Percentiles rank a stretch among this genome's conserved stretches.
phyloP scores from a whole-genome alignment of 2,888 invertebrate genomes.

The Sarcophaga rosellei region DNA sequence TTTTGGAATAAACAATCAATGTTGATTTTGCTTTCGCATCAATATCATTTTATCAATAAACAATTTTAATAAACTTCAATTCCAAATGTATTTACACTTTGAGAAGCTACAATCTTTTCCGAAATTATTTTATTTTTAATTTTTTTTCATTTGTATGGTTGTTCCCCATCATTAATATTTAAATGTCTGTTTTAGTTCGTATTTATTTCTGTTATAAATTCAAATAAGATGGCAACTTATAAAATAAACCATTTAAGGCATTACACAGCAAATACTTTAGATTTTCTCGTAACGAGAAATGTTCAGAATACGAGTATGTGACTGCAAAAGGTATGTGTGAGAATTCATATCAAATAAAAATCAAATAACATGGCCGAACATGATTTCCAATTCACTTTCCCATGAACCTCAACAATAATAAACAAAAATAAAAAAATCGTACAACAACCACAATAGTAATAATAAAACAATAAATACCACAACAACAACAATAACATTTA shows the following conservation, averaged over 20 bases:
- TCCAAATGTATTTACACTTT: no score
- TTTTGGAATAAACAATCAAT: no score
- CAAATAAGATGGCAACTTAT: neutral
- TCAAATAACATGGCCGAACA: slow-evolving; percentile 47
- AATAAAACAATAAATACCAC: neutral
- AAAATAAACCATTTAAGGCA: no score
- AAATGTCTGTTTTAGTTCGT: slow-evolving; percentile 8
- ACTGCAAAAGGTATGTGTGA: neutral
- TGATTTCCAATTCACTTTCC: slow-evolving; percentile 25
- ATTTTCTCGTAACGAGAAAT: no score
- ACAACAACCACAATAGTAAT: slow-evolving; percentile 29
- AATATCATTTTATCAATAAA: no score
- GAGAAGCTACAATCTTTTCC: no score
- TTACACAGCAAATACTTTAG: no score
- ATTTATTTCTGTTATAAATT: slow-evolving; percentile 5
- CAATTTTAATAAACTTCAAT: no score
- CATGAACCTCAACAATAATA: neutral
- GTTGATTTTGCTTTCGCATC: no score
- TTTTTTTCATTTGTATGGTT: neutral
- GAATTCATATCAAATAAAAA: slow-evolving; percentile 26
- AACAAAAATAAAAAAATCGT: neutral
- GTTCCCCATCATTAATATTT: neutral
- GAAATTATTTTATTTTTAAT: neutral
- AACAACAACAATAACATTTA: neutral
- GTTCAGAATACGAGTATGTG: neutral